Evolutionary conservation across 2,888 invertebrate species (phyloP).

Genomic region (Sesia apiformis): DNA sequence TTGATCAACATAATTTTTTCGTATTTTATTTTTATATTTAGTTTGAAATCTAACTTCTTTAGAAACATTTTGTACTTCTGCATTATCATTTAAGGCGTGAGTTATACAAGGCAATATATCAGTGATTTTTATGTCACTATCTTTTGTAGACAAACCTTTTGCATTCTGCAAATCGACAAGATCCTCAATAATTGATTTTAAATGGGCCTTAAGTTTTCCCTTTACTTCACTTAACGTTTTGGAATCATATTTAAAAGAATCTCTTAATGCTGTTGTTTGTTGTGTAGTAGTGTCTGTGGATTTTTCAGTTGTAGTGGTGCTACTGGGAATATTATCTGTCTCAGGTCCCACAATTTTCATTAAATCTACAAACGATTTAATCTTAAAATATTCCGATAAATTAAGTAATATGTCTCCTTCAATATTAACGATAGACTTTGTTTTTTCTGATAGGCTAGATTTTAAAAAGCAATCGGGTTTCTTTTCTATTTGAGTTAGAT

Average conservation of each 20-base stretch:
- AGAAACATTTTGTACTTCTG: background rate
- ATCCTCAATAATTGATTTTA: conserved; percentile 52
- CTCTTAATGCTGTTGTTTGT: conserved; percentile 1
- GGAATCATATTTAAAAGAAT: conserved; percentile 1
- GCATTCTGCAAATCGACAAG: conserved; percentile 42
- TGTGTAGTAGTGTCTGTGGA: conserved; percentile 6
- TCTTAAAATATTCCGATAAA: conserved; percentile 53
- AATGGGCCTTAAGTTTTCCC: conserved; percentile 46
- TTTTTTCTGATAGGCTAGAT: conserved; percentile 13
- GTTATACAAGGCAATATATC: conserved; percentile 52
- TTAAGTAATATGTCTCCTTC: conserved; percentile 49
- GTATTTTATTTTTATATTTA: conserved; percentile 1
- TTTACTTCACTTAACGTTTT: conserved; percentile 28
- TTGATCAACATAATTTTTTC: background rate
- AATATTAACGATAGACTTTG: conserved; percentile 18
- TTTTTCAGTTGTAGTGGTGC: conserved; percentile 4
- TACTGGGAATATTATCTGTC: background rate
- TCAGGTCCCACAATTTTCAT: conserved; percentile 29
- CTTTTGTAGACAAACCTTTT: conserved; percentile 22
- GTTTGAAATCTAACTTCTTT: too few species aligned
- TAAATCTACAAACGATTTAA: conserved; percentile 50
- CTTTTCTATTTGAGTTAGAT: conserved; percentile 38
- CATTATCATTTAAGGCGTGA: conserved; percentile 9
- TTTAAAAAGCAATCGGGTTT: conserved; percentile 23
- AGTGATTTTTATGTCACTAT: conserved; percentile 28